A percentile compares a stretch with the other conserved stretches of the same genome.
phyloP scores from a whole-genome alignment of 2,113 vertebrate species.

The Mesitornis unicolor region DNA sequence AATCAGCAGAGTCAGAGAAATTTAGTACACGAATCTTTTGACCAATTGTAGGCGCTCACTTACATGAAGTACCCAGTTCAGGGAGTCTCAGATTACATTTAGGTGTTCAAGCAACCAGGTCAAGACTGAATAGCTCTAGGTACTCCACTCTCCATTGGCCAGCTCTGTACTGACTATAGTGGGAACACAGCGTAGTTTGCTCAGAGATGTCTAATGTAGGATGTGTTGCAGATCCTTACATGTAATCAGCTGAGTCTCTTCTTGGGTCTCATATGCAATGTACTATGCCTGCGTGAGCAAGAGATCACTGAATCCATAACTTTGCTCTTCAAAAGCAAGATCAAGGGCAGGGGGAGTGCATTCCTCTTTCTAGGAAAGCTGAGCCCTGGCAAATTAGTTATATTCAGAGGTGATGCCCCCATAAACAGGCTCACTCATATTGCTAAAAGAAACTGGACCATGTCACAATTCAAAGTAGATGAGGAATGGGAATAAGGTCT shows the following conservation, averaged over 20 bases:
- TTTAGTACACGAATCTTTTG: background rate
- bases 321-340: background rate
- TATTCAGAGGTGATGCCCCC: background rate
- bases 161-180: background rate
- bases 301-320: background rate
- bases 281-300: background rate
- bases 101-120: background rate
- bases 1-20: background rate
- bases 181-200: background rate
- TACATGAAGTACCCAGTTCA: background rate
- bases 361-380: background rate
- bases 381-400: background rate
- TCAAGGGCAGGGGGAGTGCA: no score
- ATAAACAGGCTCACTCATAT: background rate
- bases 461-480: background rate
- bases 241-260: background rate
- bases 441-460: background rate
- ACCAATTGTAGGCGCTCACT: background rate
- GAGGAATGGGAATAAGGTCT: background rate
- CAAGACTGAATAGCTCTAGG: background rate
- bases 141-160: background rate
- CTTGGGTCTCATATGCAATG: background rate
- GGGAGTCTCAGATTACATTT: background rate
- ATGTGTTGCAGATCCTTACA: background rate
- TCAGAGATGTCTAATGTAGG: background rate